Conservation (phyloP, 2,113 vertebrate genomes). For the Dicrurus megarhynchus region DNA sequence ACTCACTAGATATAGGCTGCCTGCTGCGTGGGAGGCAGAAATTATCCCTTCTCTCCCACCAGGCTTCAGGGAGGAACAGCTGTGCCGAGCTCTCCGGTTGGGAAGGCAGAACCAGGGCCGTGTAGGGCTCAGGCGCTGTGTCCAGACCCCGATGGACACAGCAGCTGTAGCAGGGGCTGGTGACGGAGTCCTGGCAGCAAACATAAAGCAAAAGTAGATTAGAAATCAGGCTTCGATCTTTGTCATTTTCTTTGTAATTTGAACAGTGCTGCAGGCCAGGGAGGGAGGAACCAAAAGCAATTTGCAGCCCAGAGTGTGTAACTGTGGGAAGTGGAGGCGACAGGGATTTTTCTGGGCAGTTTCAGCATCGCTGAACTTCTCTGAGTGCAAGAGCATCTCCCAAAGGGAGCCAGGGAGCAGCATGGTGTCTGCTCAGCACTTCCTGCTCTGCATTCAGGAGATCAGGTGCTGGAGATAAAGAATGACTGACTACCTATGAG, state of each 20-base stretch:
- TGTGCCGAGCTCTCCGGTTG: background rate
- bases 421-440: background rate
- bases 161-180: background rate
- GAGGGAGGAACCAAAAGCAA: background rate
- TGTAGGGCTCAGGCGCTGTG: accelerated
- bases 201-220: background rate
- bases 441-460: background rate
- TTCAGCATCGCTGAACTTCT: background rate
- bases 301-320: background rate
- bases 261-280: background rate
- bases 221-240: background rate
- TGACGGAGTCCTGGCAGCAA: background rate
- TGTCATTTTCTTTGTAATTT: background rate
- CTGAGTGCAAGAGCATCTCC: background rate
- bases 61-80: constrained; percentile 9
- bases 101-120: background rate
- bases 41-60: constrained; percentile 56
- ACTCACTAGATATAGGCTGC: constrained; percentile 43
- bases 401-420: background rate
- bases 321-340: background rate
- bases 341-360: background rate
- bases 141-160: accelerated
- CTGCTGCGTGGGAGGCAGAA: constrained; percentile 49
- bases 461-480: background rate
- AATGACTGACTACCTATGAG: background rate